A percentile compares a stretch with the other conserved stretches of the same genome.
These are phyloP conservation scores for Leucoma salicis DNA, from an alignment of 2,888 invertebrate genomes.

Conservation along the genomic window DNA sequence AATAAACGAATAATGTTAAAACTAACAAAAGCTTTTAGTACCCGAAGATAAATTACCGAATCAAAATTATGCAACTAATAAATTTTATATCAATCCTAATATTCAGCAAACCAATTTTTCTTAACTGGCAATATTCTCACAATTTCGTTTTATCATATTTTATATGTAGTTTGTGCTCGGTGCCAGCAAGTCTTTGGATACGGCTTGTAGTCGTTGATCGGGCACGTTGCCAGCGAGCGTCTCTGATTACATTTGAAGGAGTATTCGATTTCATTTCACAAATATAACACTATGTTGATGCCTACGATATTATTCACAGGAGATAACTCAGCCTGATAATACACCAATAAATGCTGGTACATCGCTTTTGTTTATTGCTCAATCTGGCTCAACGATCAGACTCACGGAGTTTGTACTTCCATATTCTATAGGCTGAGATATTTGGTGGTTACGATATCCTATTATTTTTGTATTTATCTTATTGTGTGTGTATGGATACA, in stretches of 20 bases:
- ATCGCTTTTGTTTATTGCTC: slow-evolving; percentile 14
- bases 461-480: not conserved
- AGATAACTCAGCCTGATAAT: slow-evolving; percentile 6
- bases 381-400: slow-evolving; percentile 18
- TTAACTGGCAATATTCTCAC: not conserved
- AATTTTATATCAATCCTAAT: slow-evolving; percentile 2
- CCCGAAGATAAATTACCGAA: not conserved
- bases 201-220: slow-evolving; percentile 25
- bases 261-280: slow-evolving; percentile 39
- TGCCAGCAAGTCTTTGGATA: slow-evolving; percentile 34
- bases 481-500: not conserved
- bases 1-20: too few relatives aligned
- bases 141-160: slow-evolving; percentile 21
- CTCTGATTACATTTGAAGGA: slow-evolving; percentile 44
- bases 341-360: slow-evolving; percentile 10
- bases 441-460: not conserved
- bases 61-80: slow-evolving; percentile 6
- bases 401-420: slow-evolving; percentile 11
- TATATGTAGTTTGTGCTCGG: slow-evolving; percentile 19
- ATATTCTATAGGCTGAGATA: not conserved
- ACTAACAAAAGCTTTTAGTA: not conserved
- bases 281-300: slow-evolving; percentile 29
- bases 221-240: slow-evolving; percentile 38
- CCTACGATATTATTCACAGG: slow-evolving; percentile 18
- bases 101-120: not conserved